Conservation (phyloP, 2,888 invertebrate genomes). For the Mycalesis mineus region DNA sequence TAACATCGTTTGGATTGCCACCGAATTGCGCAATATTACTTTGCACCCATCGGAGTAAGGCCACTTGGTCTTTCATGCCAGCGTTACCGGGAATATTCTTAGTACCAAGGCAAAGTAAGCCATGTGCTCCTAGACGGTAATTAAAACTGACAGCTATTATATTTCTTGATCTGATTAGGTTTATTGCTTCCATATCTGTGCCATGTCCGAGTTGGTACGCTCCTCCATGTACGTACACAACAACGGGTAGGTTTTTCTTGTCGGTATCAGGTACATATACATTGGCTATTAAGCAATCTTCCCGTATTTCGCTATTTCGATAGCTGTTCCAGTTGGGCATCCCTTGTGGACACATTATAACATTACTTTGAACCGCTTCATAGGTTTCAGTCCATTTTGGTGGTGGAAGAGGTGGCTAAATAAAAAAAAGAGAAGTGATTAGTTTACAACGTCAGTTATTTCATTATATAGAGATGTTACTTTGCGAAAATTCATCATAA, state of each 20-base stretch:
- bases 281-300: conserved; percentile 38
- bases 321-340: background rate
- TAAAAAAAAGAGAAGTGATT: background rate
- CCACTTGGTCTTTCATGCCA: conserved; percentile 58
- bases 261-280: conserved; percentile 37
- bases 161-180: conserved; percentile 38
- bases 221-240: conserved; percentile 64
- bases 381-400: conserved; percentile 40
- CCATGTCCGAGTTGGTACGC: conserved; percentile 53
- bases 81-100: conserved; percentile 54
- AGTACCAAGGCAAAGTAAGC: conserved; percentile 56
- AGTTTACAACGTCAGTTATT: no score
- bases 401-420: conserved; percentile 43
- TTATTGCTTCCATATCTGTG: conserved; percentile 29
- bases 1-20: conserved; percentile 55
- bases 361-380: conserved; percentile 36
- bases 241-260: conserved; percentile 44
- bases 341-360: conserved; percentile 40
- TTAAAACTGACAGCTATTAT: conserved; percentile 49
- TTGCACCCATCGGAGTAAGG: conserved; percentile 40
- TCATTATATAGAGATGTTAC: no score
- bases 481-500: no score
- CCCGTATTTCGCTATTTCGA: conserved; percentile 12
- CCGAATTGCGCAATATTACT: conserved; percentile 51
- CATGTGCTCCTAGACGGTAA: conserved; percentile 49